phyloP scores from a whole-genome alignment of 2,888 invertebrate species.

The Biston betularia region DNA sequence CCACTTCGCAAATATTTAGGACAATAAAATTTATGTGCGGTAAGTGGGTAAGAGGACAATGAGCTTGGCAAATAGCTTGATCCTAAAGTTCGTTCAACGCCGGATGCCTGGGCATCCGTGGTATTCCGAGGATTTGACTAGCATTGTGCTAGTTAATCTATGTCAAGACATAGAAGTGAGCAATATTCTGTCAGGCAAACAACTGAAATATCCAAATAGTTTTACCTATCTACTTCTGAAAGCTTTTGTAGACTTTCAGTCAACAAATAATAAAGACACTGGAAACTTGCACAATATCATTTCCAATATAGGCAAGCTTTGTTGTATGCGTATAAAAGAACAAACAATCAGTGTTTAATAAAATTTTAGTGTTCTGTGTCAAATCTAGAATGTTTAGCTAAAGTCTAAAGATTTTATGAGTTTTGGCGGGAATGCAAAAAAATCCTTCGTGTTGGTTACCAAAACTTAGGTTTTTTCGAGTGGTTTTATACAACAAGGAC shows the following conservation, averaged over 20 bases:
- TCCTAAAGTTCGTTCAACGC: background rate
- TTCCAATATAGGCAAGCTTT: constrained; percentile 19
- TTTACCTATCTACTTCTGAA: background rate
- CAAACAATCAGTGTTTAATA: constrained; percentile 13
- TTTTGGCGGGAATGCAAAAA: no score
- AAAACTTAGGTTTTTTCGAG: no score
- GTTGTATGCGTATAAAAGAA: constrained; percentile 12
- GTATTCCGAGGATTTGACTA: background rate
- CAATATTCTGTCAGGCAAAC: background rate
- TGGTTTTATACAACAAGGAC: no score
- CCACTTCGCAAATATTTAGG: constrained; percentile 23
- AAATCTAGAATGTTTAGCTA: constrained; percentile 4
- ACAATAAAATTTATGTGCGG: constrained; percentile 23
- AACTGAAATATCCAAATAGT: background rate
- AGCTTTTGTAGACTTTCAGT: constrained; percentile 14
- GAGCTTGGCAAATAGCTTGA: constrained; percentile 18
- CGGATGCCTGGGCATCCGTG: background rate
- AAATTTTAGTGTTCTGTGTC: constrained; percentile 16
- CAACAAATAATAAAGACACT: constrained; percentile 14
- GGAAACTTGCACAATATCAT: constrained; percentile 30
- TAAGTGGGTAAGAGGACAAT: constrained; percentile 11
- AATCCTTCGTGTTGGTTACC: no score
- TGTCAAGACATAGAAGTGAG: background rate
- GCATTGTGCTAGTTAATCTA: background rate
- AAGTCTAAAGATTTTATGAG: no score